Evolutionary conservation across 1,140 invertebrate genomes (phyloP).

Genomic region (Tetranychus cinnabarinus): DNA sequence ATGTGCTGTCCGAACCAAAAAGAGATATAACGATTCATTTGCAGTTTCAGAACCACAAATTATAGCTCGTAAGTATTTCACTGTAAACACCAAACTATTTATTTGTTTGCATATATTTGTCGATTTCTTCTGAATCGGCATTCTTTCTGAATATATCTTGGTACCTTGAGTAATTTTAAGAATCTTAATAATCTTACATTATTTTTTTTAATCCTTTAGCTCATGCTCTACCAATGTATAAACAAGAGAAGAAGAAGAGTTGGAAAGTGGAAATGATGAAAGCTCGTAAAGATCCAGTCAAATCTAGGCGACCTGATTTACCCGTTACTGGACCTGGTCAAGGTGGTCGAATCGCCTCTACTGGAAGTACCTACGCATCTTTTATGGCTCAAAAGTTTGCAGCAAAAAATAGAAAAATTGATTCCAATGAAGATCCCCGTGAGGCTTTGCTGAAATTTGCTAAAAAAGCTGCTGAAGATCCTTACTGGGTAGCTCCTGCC

Average conservation of each 20-base stretch:
- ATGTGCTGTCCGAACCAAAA: slow-evolving; percentile 57
- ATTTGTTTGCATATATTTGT: slow-evolving; percentile 1
- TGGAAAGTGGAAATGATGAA: slow-evolving; percentile 76
- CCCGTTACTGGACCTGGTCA: slow-evolving; percentile 55
- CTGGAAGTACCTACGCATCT: slow-evolving; percentile 84
- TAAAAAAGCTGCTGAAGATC: slow-evolving; percentile 87
- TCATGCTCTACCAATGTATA: slow-evolving; percentile 81
- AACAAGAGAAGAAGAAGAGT: slow-evolving; percentile 69
- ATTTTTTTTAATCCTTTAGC: slow-evolving; percentile 23
- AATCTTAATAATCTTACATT: slow-evolving; percentile 7
- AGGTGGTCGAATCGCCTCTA: slow-evolving; percentile 75
- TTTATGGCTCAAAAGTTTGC: slow-evolving; percentile 91
- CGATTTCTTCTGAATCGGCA: slow-evolving; percentile 16
- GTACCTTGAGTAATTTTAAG: neutral
- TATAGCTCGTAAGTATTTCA: slow-evolving; percentile 39
- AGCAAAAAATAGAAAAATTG: slow-evolving; percentile 49
- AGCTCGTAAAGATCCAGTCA: slow-evolving; percentile 67
- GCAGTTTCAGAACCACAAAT: slow-evolving; percentile 72
- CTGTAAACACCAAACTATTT: neutral
- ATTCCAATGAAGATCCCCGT: slow-evolving; percentile 86
- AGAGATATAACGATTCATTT: slow-evolving; percentile 29
- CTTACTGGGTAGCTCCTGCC: slow-evolving; percentile 81
- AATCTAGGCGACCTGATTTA: slow-evolving; percentile 75
- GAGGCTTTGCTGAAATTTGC: slow-evolving; percentile 91
- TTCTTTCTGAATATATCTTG: neutral